phyloP scores from a whole-genome alignment of 2,888 invertebrate species.

The Choristoneura rosaceana region DNA sequence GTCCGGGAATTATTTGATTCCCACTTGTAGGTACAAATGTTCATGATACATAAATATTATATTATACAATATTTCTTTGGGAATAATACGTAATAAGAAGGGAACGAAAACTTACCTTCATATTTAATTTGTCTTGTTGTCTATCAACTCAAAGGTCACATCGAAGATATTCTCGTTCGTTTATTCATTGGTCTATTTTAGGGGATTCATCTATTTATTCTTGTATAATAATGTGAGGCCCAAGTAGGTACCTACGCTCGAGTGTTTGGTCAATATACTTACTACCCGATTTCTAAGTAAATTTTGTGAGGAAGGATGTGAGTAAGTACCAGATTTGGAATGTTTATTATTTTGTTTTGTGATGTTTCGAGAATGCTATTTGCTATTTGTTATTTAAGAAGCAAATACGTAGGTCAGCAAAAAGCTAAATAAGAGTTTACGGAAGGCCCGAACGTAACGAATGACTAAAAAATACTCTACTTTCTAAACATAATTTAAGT shows the following conservation, averaged over 20 bases:
- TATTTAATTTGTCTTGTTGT: conserved; percentile 7
- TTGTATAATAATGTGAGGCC: too few relatives aligned
- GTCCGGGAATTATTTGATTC: neutral
- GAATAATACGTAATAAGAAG: conserved; percentile 14
- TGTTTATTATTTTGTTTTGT: neutral
- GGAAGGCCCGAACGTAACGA: too few relatives aligned
- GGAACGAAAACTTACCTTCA: conserved; percentile 4
- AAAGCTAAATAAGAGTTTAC: too few relatives aligned
- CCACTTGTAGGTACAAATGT: conserved; percentile 7
- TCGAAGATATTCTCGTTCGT: neutral
- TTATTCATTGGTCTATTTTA: conserved; percentile 6
- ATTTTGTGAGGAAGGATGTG: too few relatives aligned
- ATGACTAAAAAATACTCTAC: too few relatives aligned
- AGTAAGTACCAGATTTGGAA: neutral
- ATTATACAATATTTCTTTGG: conserved; percentile 18
- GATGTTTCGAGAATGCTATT: too few relatives aligned
- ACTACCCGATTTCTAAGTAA: neutral
- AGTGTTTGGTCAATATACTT: neutral
- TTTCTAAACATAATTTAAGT: too few relatives aligned
- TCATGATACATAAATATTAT: neutral
- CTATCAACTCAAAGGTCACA: neutral
- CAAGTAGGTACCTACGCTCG: too few relatives aligned
- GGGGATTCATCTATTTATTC: neutral
- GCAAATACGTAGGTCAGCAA: too few relatives aligned
- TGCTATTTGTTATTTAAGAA: too few relatives aligned